Base-by-base conservation (phyloP, 2,888 invertebrate genomes). In the Hydrotaea cyrtoneurina region DNA sequence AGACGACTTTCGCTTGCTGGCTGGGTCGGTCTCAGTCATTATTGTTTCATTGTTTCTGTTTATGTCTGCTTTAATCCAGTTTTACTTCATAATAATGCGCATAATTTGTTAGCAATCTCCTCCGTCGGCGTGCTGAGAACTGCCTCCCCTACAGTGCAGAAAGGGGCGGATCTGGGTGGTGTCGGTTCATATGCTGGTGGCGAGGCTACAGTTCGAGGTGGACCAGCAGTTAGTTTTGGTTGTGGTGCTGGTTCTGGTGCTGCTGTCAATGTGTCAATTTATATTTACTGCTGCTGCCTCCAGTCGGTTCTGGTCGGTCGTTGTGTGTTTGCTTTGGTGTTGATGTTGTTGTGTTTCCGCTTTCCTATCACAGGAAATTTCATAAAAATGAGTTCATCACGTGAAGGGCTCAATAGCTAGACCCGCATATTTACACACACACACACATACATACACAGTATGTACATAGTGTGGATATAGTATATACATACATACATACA, bases 21-120 rank as follows among this genome's bases (percentile, higher is more conserved):
- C 15, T 50, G 8, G n/a, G 50, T 4, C 74, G 5, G 55, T 55
- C 74, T 50, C 23, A 8, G 10, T 55, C 26, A 39, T 66, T 66
- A 39, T n/a, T 43, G 23, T 71, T 13, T 23, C n/a, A 26, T 23
- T 36, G 31, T 53, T 31, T 23, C 15, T 66, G 55, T 73, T 79
- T 79, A 73, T 66, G 73, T 71, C 62, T 15, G 8, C 39, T 57
- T 80, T 78, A 78, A 81, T 75, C 46, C 26, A 55, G 15, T 64
- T 75, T 74, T 31, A 59, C 59, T 83, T 21, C 7, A 77, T 46
- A 74, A 36, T 74, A 80, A 78, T 78, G 80, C 36, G 55, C 75
- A 81, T 81, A 78, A 81, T 80, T 81, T 80, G 75, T 72, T 71
- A 19, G 2, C 59, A 66, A 78, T 77, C 11, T 66, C 59, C 72